These are phyloP conservation scores for Drosophila aff. DNA, from an alignment of 1,140 invertebrate genomes.

Conservation along the genomic window DNA sequence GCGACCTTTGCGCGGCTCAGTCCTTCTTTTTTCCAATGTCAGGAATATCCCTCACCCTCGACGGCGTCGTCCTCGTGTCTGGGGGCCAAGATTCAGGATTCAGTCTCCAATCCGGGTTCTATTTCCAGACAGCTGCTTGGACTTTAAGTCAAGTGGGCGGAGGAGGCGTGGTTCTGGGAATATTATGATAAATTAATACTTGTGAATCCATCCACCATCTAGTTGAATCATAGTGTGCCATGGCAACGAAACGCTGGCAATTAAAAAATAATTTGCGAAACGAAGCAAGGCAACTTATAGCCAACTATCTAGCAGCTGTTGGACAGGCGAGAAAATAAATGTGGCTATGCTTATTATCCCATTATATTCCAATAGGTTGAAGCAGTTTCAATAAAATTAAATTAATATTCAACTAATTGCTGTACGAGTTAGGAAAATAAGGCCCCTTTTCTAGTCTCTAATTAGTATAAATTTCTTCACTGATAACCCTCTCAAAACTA, in stretches of 20 bases:
- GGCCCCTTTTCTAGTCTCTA: neutral
- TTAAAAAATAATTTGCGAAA: neutral
- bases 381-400: neutral
- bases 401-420: neutral
- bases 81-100: slow-evolving; percentile 20
- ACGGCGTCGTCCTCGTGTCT: slow-evolving; percentile 29
- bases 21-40: slow-evolving; percentile 22
- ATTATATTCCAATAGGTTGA: neutral
- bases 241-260: slow-evolving; percentile 3
- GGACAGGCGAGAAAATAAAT: neutral
- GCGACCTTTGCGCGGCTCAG: slow-evolving; percentile 50
- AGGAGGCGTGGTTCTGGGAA: neutral
- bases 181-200: slow-evolving; percentile 33
- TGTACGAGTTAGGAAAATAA: too few relatives aligned
- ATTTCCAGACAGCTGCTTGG: slow-evolving; percentile 23
- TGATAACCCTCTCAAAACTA: neutral
- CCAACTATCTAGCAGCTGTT: slow-evolving; percentile 8
- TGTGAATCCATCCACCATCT: neutral
- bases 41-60: slow-evolving; percentile 2
- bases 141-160: neutral
- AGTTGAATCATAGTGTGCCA: slow-evolving; percentile 4
- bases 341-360: slow-evolving; percentile 1
- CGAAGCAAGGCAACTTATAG: neutral
- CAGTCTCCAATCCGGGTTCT: slow-evolving; percentile 7
- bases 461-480: neutral